phyloP scores from a whole-genome alignment of 1,140 invertebrate species.

The Drosophila tsacasi region DNA sequence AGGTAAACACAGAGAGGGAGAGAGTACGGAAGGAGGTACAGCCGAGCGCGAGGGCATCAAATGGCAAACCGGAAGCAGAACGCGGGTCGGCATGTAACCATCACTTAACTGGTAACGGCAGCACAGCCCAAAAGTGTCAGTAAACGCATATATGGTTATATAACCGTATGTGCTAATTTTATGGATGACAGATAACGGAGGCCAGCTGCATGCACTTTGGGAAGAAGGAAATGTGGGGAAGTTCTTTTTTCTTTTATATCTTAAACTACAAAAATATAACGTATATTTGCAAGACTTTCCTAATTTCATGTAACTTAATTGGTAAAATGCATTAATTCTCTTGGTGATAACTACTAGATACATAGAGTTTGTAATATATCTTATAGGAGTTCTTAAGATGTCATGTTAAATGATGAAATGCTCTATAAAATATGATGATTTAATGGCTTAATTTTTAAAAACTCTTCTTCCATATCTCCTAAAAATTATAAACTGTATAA shows the following conservation, averaged over 20 bases:
- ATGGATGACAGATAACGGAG: constrained; percentile 32
- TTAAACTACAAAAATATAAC: not conserved
- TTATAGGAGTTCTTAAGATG: too few species aligned
- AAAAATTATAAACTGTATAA: too few species aligned
- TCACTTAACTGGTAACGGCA: constrained; percentile 23
- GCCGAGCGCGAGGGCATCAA: constrained; percentile 28
- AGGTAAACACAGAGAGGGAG: constrained; percentile 36
- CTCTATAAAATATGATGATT: not conserved
- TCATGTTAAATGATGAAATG: too few species aligned
- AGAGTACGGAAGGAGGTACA: constrained; percentile 19
- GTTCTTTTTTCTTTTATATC: not conserved
- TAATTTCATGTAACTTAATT: not conserved
- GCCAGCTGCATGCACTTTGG: constrained; percentile 19
- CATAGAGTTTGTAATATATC: too few species aligned
- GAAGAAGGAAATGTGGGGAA: not conserved
- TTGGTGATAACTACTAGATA: too few species aligned
- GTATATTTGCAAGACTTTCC: not conserved
- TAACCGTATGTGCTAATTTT: constrained; percentile 48
- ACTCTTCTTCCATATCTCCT: not conserved
- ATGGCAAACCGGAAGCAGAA: constrained; percentile 44
- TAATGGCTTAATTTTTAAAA: not conserved
- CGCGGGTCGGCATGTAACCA: constrained; percentile 19
- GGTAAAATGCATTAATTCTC: too few species aligned
- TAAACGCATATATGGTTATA: constrained; percentile 27
- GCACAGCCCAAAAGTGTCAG: constrained; percentile 31